phyloP scores from a whole-genome alignment of 2,113 vertebrate genomes.

The Clarias gariepinus region DNA sequence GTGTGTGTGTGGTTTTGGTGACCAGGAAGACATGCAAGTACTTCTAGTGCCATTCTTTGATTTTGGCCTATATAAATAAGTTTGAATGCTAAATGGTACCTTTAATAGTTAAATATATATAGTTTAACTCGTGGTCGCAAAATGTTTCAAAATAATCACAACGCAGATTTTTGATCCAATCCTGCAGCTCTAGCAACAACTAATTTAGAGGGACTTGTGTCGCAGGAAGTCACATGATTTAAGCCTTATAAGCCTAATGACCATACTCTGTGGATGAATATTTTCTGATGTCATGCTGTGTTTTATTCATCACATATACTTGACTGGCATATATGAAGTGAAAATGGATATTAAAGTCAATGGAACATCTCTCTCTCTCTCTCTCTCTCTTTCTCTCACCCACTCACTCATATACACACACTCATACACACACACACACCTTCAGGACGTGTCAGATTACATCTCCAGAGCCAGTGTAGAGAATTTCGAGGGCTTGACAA shows the following conservation, averaged over 20 bases:
- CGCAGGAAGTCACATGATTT: neutral
- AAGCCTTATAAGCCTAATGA: neutral
- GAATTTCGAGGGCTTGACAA: conserved; percentile 37
- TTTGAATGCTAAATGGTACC: too few relatives aligned
- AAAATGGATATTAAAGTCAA: conserved; percentile 25
- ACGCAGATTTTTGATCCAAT: too few relatives aligned
- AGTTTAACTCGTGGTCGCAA: too few relatives aligned
- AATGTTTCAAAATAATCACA: too few relatives aligned
- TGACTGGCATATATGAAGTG: neutral
- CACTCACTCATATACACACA: conserved; percentile 29
- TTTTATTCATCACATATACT: neutral
- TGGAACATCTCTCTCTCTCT: conserved; percentile 8
- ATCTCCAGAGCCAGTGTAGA: conserved; percentile 41
- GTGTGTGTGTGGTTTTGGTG: too few relatives aligned
- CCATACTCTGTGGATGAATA: neutral
- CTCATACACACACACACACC: conserved; percentile 30
- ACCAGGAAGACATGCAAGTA: too few relatives aligned
- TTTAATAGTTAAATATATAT: too few relatives aligned
- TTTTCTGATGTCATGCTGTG: neutral
- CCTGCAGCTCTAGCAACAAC: neutral
- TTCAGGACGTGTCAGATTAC: conserved; percentile 46
- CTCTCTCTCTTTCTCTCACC: neutral
- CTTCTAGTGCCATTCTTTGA: too few relatives aligned
- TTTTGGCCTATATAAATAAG: too few relatives aligned
- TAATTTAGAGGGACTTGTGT: neutral